Percentiles rank a stretch among this genome's conserved stretches.
These are phyloP conservation scores for Latheticus oryzae DNA, from an alignment of 2,888 invertebrate genomes.

Conservation along the genomic window DNA sequence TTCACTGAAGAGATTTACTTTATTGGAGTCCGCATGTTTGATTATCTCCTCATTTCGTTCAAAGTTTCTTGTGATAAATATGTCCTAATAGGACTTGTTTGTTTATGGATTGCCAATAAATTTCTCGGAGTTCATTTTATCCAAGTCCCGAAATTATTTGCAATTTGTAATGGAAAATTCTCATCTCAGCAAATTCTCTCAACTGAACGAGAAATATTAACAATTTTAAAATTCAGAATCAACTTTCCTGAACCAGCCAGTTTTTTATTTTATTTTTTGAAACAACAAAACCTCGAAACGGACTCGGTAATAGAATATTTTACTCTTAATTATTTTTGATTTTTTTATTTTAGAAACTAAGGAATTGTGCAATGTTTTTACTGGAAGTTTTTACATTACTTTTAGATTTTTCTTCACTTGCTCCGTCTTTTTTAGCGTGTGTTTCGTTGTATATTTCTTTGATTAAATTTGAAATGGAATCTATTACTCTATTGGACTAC, in stretches of 20 bases:
- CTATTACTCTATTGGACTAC: neutral
- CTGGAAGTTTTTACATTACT: slow-evolving; percentile 11
- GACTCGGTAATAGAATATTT: slow-evolving; percentile 11
- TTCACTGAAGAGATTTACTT: slow-evolving; percentile 11
- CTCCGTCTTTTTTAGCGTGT: slow-evolving; percentile 6
- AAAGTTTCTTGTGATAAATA: slow-evolving; percentile 2
- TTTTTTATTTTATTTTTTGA: slow-evolving; percentile 14
- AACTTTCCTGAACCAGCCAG: slow-evolving; percentile 5
- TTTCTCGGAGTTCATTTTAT: slow-evolving; percentile 2
- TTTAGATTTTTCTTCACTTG: slow-evolving; percentile 6
- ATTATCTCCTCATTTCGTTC: neutral
- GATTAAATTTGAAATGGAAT: slow-evolving; percentile 2
- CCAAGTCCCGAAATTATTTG: slow-evolving; percentile 8
- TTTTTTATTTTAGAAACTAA: neutral
- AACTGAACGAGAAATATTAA: slow-evolving; percentile 12
- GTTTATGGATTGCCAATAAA: slow-evolving; percentile 17
- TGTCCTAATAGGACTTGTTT: slow-evolving; percentile 1
- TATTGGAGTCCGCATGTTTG: slow-evolving; percentile 11
- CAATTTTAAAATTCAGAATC: neutral
- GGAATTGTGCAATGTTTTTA: too few relatives aligned
- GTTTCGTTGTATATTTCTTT: slow-evolving; percentile 3
- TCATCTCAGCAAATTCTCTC: slow-evolving; percentile 2
- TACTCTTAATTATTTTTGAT: neutral
- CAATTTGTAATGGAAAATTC: slow-evolving; percentile 8
- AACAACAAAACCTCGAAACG: slow-evolving; percentile 1